phyloP scores from a whole-genome alignment of 2,113 vertebrate genomes.

The Cichladusa arquata region DNA sequence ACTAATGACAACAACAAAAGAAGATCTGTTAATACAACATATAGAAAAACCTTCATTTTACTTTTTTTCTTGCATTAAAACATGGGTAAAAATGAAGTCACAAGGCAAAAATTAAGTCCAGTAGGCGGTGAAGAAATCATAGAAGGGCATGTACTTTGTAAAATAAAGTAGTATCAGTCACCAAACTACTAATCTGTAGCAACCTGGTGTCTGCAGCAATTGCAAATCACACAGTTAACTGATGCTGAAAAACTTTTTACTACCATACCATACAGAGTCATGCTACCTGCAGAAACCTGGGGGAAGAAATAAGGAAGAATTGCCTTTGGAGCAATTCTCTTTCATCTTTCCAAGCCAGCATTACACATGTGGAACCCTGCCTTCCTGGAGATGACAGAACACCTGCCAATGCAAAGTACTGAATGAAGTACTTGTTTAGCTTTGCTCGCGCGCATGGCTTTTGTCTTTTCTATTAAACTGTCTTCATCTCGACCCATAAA shows the following conservation, averaged over 20 bases:
- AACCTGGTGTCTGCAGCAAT: background rate
- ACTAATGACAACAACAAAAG: background rate
- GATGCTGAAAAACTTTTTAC: background rate
- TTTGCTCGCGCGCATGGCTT: accelerated
- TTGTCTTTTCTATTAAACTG: background rate
- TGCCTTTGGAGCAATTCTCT: background rate
- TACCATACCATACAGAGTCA: accelerated
- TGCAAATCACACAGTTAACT: background rate
- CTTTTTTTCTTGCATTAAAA: background rate
- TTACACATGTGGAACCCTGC: accelerated
- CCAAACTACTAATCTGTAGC: background rate
- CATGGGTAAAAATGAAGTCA: background rate
- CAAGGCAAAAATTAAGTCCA: background rate
- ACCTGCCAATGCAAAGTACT: background rate
- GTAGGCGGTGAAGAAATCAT: background rate
- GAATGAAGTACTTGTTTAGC: background rate
- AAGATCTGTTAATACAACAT: background rate
- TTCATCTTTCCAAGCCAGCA: background rate
- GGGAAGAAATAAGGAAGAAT: background rate
- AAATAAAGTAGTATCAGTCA: background rate
- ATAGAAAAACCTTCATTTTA: background rate
- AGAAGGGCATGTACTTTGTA: background rate
- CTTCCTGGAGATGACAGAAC: background rate
- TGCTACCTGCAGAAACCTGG: background rate
- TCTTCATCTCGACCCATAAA: background rate